phyloP scores from a whole-genome alignment of 2,888 invertebrate species.

The Chrysotoxum bicinctum region DNA sequence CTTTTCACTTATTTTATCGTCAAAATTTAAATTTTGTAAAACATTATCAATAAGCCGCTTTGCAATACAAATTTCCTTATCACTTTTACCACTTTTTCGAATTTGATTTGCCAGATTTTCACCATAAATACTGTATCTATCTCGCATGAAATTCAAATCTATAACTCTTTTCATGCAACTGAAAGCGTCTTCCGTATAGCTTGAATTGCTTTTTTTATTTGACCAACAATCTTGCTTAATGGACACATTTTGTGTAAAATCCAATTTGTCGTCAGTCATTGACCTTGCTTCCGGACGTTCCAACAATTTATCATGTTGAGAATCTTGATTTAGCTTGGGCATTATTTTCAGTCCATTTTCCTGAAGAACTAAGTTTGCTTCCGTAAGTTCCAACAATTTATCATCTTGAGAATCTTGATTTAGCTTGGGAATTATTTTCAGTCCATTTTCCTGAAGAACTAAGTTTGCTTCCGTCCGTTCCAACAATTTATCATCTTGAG shows the following conservation, averaged over 20 bases:
- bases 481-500: too few relatives aligned
- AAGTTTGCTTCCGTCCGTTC: too few relatives aligned
- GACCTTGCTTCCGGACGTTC: too few relatives aligned
- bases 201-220: neutral
- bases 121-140: neutral
- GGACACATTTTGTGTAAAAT: neutral
- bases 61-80: neutral
- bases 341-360: too few relatives aligned
- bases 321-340: neutral
- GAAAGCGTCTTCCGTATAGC: neutral
- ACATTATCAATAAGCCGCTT: neutral
- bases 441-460: too few relatives aligned
- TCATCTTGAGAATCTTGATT: neutral
- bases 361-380: neutral
- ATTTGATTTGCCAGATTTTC: neutral
- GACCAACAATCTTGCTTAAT: neutral
- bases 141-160: neutral
- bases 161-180: neutral
- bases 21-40: neutral
- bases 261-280: neutral
- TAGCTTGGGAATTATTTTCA: too few relatives aligned
- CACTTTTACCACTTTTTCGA: neutral
- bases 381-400: too few relatives aligned
- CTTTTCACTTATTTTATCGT: neutral
- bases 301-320: too few relatives aligned